Evolutionary conservation across 37 sponge, comb jelly and placozoan genomes (phyloP), one percentile per base, ranked within the genome.

Genomic region (Hormiphora californensis): DNA sequence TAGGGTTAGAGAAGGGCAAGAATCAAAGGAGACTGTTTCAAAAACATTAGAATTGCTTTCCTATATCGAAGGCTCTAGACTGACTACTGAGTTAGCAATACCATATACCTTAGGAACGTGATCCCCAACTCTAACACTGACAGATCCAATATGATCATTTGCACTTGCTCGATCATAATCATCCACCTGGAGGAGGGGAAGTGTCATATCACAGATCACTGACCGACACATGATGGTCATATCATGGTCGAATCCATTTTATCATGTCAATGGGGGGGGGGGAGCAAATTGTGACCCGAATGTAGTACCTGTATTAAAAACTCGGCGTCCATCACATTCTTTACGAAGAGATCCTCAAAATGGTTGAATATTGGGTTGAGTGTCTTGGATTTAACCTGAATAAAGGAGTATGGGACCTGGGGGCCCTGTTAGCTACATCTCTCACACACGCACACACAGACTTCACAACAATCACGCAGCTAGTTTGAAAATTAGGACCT

Each of bases 291-390:
- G n/a, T n/a, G n/a, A n/a, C n/a, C n/a, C n/a, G n/a, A n/a, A n/a
- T n/a, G n/a, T n/a, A 43, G 21, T 21, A 73, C 23, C 46, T 73
- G 21, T 41, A 73, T 33, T n/a, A 19, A 8, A 23, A 73, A 33
- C 1, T 73, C 46, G 21, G 46, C 40, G 4, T 27, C 43, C 4
- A 33, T 40, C 23, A 73, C 43, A 46, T 73, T 73, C 17, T 40
- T 43, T 0, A 73, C 81, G 36, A 27, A 73, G 81, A 73, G 43
- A 41, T 73, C 81, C 22, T 73, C 81, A 41, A 73, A 73, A 28
- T 32, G 23, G 44, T 73, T 73, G 44, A 73, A 73, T 11, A 73
- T 30, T 19, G 81, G 81, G 23, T 73, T 40, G 46, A 73, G 35
- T 23, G 40, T 40, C 3, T 73, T 73, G 35, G 40, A 41, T 1